These are phyloP conservation scores for Prochilodus magdalenae DNA, from an alignment of 2,113 vertebrate genomes.

Conservation along the genomic window DNA sequence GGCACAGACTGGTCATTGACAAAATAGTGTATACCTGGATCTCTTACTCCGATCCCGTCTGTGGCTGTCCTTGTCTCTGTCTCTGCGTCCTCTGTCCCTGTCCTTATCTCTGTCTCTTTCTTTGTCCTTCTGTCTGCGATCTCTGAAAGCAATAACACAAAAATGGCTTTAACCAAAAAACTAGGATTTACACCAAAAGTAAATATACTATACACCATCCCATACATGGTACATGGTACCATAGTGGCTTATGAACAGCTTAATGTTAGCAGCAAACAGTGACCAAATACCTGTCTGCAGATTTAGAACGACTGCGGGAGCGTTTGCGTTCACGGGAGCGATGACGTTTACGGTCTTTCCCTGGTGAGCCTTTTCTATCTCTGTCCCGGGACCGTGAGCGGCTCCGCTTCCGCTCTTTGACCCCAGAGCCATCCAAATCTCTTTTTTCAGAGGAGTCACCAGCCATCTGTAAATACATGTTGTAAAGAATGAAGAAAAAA, in stretches of 20 bases:
- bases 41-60: conserved; percentile 84
- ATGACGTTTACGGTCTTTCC: conserved; percentile 87
- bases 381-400: conserved; percentile 85
- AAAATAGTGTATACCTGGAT: conserved; percentile 76
- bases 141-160: conserved; percentile 72
- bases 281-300: conserved; percentile 81
- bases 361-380: conserved; percentile 86
- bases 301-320: conserved; percentile 87
- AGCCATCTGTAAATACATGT: conserved; percentile 82
- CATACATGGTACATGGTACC: too few relatives aligned
- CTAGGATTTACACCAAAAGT: background rate
- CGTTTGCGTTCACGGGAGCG: conserved; percentile 88
- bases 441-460: conserved; percentile 90
- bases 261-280: background rate
- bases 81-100: conserved; percentile 85
- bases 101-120: conserved; percentile 80
- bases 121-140: conserved; percentile 88
- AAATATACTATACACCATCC: background rate
- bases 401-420: conserved; percentile 87
- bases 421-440: conserved; percentile 81
- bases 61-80: conserved; percentile 86
- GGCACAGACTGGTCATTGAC: background rate
- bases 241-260: too few relatives aligned
- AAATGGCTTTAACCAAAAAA: background rate
- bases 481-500: background rate